phyloP scores from a whole-genome alignment of 2,888 invertebrate genomes.

The Agriopis aurantiaria region DNA sequence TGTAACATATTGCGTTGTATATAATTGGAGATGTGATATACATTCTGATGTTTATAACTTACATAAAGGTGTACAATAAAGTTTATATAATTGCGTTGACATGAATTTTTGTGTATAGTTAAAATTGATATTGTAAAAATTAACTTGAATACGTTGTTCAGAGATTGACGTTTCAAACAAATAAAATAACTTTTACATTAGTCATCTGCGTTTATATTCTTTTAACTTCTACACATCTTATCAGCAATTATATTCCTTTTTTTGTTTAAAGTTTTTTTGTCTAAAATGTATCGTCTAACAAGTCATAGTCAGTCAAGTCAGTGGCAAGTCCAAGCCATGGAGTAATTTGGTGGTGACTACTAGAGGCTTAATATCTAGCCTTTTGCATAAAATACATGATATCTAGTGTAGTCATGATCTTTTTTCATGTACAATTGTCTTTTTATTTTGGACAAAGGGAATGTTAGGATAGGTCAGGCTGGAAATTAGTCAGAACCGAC shows the following conservation, averaged over 20 bases:
- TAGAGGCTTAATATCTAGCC: neutral
- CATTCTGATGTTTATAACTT: constrained; percentile 78
- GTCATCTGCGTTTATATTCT: constrained; percentile 38
- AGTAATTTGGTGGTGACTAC: no score
- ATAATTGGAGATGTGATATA: constrained; percentile 81
- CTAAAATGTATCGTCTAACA: no score
- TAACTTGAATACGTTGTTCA: constrained; percentile 81
- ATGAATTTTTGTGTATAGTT: constrained; percentile 76
- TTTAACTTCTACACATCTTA: neutral
- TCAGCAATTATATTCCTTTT: no score
- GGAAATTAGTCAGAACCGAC: no score
- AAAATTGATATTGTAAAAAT: constrained; percentile 83
- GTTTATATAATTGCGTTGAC: constrained; percentile 81
- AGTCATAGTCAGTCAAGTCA: no score
- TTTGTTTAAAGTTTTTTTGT: no score
- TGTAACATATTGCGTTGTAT: constrained; percentile 69
- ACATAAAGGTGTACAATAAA: constrained; percentile 80
- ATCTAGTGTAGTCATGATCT: neutral
- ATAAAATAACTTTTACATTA: constrained; percentile 84
- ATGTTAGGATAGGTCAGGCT: no score
- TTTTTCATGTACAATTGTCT: no score
- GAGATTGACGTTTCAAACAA: constrained; percentile 81
- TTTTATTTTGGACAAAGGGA: no score
- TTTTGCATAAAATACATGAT: neutral
- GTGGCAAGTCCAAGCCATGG: no score